Evolutionary conservation across 2,113 vertebrate genomes (phyloP).

Genomic region (Thunnus thynnus): DNA sequence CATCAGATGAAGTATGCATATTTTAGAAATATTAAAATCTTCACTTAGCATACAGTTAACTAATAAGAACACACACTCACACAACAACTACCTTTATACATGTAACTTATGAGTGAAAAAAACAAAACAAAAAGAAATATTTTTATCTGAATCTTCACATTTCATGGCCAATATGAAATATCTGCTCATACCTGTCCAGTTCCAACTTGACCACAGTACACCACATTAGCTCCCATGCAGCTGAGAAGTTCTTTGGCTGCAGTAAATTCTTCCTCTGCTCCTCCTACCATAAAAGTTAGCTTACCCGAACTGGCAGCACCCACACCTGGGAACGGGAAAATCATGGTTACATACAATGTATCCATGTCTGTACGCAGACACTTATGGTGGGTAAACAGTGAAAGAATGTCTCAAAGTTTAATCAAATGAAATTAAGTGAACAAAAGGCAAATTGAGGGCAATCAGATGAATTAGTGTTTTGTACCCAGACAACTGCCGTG

Average conservation of each 20-base stretch:
- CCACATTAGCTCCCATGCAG: conserved; percentile 96
- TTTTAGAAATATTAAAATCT: not conserved
- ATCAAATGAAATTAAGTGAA: not conserved
- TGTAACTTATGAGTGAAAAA: not conserved
- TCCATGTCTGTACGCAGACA: not conserved
- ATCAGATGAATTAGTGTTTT: not conserved
- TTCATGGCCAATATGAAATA: not conserved
- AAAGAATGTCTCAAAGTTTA: not conserved
- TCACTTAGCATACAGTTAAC: not conserved
- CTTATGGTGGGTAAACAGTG: not conserved
- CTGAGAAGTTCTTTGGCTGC: conserved; percentile 94
- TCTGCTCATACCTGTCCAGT: conserved; percentile 91
- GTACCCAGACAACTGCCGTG: not conserved
- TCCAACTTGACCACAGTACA: conserved; percentile 96
- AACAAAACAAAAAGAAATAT: not conserved
- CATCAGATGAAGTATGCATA: not conserved
- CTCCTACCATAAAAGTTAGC: conserved; percentile 99
- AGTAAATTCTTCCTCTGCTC: conserved; percentile 94
- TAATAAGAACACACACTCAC: not conserved
- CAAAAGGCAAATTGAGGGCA: not conserved
- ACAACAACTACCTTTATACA: not conserved
- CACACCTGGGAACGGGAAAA: conserved; percentile 87
- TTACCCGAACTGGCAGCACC: conserved; percentile 95
- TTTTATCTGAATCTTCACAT: not conserved
- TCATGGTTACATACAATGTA: conserved; percentile 25